Conservation (phyloP, 2,797 vertebrate genomes). For the Lemur catta region DNA sequence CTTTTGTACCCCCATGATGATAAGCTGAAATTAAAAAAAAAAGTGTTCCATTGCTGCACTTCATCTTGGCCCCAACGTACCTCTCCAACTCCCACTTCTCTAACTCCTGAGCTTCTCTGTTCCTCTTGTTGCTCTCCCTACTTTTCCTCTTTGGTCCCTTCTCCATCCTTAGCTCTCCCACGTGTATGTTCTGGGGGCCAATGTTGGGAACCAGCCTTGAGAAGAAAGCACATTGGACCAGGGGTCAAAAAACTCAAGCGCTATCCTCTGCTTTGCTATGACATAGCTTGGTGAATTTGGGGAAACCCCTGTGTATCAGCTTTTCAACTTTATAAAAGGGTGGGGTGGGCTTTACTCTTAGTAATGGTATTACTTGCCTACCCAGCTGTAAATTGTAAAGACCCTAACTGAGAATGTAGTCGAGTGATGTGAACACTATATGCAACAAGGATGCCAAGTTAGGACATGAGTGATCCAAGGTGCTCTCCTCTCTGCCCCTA, state of each 20-base stretch:
- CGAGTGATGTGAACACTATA: neutral
- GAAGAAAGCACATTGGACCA: neutral
- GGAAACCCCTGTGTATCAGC: neutral
- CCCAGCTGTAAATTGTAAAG: neutral
- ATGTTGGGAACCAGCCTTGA: too few relatives aligned
- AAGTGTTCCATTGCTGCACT: neutral
- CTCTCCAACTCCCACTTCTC: neutral
- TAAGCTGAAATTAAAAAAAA: too few relatives aligned
- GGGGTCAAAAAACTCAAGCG: neutral
- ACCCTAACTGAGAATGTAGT: neutral
- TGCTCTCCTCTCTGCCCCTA: neutral
- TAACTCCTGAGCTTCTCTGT: neutral
- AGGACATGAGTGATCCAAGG: neutral
- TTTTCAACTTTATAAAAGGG: neutral
- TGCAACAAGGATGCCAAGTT: neutral
- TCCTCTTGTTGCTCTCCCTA: neutral
- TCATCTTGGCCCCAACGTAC: neutral
- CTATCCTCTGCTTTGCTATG: neutral
- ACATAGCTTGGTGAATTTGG: neutral
- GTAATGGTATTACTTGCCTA: neutral
- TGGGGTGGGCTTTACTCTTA: neutral
- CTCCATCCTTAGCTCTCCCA: neutral
- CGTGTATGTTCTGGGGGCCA: too few relatives aligned
- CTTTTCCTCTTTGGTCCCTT: neutral
- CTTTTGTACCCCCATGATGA: too few relatives aligned